These are phyloP conservation scores for Gonocerus acuteangulatus DNA, from an alignment of 2,888 invertebrate genomes.

Conservation along the genomic window DNA sequence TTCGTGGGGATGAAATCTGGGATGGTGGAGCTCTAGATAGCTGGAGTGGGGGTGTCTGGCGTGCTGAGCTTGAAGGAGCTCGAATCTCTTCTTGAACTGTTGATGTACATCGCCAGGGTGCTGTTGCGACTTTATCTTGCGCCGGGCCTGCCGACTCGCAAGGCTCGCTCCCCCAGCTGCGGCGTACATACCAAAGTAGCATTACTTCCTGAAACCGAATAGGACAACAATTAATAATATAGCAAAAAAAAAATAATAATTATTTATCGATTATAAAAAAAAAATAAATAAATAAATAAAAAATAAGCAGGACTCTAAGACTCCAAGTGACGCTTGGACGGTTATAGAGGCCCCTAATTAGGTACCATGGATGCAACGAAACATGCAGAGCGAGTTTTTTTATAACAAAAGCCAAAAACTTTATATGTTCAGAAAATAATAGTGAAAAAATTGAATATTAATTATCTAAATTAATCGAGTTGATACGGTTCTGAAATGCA, in stretches of 20 bases:
- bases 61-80: conserved; percentile 55
- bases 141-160: conserved; percentile 70
- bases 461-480: no score
- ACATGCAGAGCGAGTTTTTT: no score
- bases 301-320: no score
- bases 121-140: conserved; percentile 40
- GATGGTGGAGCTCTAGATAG: conserved; percentile 38
- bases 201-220: conserved; percentile 31
- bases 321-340: no score
- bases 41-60: conserved; percentile 40
- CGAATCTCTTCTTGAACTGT: conserved; percentile 53
- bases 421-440: no score
- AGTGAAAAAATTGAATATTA: no score
- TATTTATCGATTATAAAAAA: neutral
- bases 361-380: no score
- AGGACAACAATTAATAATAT: neutral
- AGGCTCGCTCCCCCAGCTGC: conserved; percentile 82
- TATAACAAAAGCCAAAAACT: no score
- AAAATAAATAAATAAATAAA: no score
- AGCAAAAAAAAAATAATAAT: neutral
- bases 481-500: no score
- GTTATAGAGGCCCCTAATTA: no score
- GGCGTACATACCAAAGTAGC: conserved; percentile 60
- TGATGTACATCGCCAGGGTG: conserved; percentile 42
- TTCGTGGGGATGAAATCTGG: conserved; percentile 36